These are phyloP conservation scores for Streblospio benedicti DNA, from an alignment of 1,140 invertebrate genomes.

Conservation along the genomic window DNA sequence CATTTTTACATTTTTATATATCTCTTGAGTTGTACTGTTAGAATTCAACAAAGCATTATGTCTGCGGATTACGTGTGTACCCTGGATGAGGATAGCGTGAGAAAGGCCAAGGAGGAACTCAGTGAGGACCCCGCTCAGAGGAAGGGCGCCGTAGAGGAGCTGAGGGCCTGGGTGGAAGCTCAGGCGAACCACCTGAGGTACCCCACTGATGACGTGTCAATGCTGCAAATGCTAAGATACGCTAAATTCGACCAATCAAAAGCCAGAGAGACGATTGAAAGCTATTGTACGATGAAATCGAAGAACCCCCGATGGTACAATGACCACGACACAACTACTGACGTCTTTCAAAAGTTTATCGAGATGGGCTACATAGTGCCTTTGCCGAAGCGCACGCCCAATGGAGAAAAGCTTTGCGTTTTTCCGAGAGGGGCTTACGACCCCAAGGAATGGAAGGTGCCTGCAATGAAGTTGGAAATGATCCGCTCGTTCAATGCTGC, in stretches of 20 bases:
- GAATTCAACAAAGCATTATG: too few species aligned
- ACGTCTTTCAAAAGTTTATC: too few species aligned
- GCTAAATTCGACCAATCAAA: slow-evolving; percentile 9
- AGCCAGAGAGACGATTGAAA: neutral
- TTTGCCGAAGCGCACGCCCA: too few species aligned
- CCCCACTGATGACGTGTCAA: slow-evolving; percentile 17
- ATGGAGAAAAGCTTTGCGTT: too few species aligned
- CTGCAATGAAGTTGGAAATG: too few species aligned
- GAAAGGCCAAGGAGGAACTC: slow-evolving; percentile 22
- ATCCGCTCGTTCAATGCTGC: neutral
- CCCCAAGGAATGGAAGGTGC: too few species aligned
- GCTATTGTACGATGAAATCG: slow-evolving; percentile 3
- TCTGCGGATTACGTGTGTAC: neutral
- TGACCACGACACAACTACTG: slow-evolving; percentile 5
- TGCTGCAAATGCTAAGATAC: slow-evolving; percentile 1
- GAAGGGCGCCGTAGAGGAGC: slow-evolving; percentile 8
- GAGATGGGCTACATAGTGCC: too few species aligned
- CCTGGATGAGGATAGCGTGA: slow-evolving; percentile 6
- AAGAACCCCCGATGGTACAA: slow-evolving; percentile 8
- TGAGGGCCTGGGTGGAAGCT: slow-evolving; percentile 16
- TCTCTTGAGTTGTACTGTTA: too few species aligned
- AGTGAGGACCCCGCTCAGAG: slow-evolving; percentile 26
- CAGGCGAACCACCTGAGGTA: slow-evolving; percentile 18
- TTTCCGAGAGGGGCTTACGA: too few species aligned
- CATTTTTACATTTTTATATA: too few species aligned